Percentiles rank a stretch among this genome's conserved stretches.
These are phyloP conservation scores for Zosterops borbonicus DNA, from an alignment of 2,113 vertebrate species.

Conservation along the genomic window DNA sequence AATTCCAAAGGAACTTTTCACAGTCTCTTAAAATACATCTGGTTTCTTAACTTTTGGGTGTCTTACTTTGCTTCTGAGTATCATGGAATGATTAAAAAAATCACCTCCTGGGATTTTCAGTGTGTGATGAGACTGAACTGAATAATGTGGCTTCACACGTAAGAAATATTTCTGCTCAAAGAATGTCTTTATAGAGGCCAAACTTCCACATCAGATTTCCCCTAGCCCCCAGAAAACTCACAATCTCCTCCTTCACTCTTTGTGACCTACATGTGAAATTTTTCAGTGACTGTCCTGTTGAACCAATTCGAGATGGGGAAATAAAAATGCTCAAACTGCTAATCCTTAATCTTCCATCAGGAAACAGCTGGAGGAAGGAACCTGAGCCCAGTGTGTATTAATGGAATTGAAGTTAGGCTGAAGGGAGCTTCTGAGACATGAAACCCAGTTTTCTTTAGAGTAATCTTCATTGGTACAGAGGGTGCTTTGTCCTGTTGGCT, in stretches of 20 bases:
- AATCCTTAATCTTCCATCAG: not conserved
- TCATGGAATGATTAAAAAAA: conserved; percentile 16
- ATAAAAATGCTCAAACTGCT: not conserved
- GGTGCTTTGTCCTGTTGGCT: not conserved
- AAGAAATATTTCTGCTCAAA: not conserved
- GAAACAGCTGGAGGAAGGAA: not conserved
- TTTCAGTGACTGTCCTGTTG: not conserved
- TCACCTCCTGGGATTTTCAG: not conserved
- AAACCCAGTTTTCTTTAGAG: not conserved
- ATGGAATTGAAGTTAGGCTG: not conserved
- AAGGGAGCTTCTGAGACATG: not conserved
- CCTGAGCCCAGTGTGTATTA: not conserved
- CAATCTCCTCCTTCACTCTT: not conserved
- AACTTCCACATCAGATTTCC: not conserved
- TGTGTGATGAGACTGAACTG: not conserved
- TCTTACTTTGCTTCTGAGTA: conserved; percentile 5
- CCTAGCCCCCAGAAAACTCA: not conserved
- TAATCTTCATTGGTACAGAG: not conserved
- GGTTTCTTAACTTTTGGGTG: conserved; percentile 10
- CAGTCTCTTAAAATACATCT: conserved; percentile 25
- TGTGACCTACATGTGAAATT: not conserved
- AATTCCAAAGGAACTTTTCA: conserved; percentile 38
- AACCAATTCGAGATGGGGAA: not conserved
- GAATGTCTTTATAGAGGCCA: not conserved
- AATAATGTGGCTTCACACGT: not conserved